Evolutionary conservation across 2,888 invertebrate genomes (phyloP).

Genomic region (Abrostola tripartita): DNA sequence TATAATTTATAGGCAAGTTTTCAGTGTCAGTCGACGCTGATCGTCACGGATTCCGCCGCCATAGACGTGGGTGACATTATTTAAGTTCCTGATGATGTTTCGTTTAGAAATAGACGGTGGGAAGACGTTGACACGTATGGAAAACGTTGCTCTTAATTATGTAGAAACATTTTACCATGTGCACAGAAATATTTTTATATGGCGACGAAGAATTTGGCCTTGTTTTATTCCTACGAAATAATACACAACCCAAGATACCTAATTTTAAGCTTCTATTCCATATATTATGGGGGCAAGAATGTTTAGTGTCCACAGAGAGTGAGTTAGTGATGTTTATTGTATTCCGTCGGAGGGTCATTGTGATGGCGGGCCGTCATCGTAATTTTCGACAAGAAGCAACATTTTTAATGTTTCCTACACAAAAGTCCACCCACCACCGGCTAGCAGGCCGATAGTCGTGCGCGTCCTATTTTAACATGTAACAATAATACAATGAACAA

Average conservation of each 20-base stretch:
- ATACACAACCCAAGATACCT: conserved; percentile 1
- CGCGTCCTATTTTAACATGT: conserved; percentile 50
- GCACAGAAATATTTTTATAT: conserved; percentile 25
- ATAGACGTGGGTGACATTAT: conserved; percentile 40
- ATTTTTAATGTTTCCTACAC: conserved; percentile 34
- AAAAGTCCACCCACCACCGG: conserved; percentile 41
- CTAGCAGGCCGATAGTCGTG: conserved; percentile 32
- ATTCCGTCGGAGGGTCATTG: conserved; percentile 11
- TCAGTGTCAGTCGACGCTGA: conserved; percentile 32
- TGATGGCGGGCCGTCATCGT: conserved; percentile 27
- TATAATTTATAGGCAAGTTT: conserved; percentile 43
- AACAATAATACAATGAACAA: conserved; percentile 43
- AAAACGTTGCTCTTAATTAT: conserved; percentile 33
- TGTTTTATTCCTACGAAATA: conserved; percentile 11
- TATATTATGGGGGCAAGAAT: conserved; percentile 16
- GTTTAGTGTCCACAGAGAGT: conserved; percentile 17
- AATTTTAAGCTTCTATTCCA: conserved; percentile 9
- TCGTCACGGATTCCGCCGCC: conserved; percentile 29
- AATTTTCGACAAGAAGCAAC: conserved; percentile 27
- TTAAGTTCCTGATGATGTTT: conserved; percentile 32
- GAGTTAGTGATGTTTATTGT: conserved; percentile 32
- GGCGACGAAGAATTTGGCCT: conserved; percentile 15
- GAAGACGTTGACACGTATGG: conserved; percentile 39
- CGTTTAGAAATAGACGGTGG: conserved; percentile 39
- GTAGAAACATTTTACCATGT: conserved; percentile 36